Base-by-base conservation (phyloP, 2,888 invertebrate genomes). In the Yponomeuta malinellus region DNA sequence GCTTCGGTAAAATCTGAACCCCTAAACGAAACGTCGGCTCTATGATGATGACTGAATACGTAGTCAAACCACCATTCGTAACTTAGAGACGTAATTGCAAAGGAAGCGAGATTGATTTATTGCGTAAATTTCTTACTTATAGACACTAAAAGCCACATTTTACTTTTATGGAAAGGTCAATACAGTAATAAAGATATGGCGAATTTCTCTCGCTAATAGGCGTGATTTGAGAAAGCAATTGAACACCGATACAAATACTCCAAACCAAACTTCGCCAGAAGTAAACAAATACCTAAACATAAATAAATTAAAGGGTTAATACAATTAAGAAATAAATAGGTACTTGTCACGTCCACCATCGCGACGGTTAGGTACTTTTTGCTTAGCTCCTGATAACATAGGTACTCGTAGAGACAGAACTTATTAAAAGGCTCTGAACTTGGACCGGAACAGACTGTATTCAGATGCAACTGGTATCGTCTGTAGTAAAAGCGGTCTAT, bases 401-500 rank as follows among this genome's bases (percentile, higher is more conserved):
- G 23, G 23, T 23, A 43, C 43, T 43, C 8, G 9, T 8, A 43
- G 5, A 43, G 43, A 43, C 43, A 8, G 43, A 43, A 5, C 43
- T 43, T 8, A 43, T 43, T 43, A 43, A 8, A 43, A 8, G 43
- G 43, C 43, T 43, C 43, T 43, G 43, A 43, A 43, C 43, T 43
- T 59, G 52, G 5, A 59, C 5, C 52, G 52, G 52, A 59, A 15
- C 52, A 59, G 52, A 59, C 52, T 59, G 52, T 59, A 59, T 15
- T 59, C 52, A 12, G 52, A 59, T 12, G 4, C 15, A 59, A 15
- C 52, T 59, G 52, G 12, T 59, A 59, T 59, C 52, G 52, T 59
- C 52, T 59, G 15, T 4, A 23, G 70, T 70, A 70, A 70, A 70
- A 70, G 70, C 70, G 1, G 70, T 70, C 33, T 63, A 63, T 63